Base-by-base conservation (phyloP, 2,888 invertebrate genomes). In the Aphidoletes aphidimyza region DNA sequence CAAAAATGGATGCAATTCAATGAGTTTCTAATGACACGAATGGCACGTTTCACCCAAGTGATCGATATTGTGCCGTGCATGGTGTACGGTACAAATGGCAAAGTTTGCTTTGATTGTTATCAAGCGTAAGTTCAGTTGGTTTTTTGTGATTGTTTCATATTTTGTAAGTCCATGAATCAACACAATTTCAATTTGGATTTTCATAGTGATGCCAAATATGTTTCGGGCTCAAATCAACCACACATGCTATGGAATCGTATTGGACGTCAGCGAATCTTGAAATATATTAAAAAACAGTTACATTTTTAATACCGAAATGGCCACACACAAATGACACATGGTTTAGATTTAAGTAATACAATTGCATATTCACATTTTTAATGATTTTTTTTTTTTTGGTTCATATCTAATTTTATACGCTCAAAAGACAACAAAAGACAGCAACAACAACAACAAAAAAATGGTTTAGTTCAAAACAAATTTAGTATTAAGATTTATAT, bases 41-140 rank as follows among this genome's bases (percentile, higher is more conserved):
- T 83, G 85, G 11, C 1, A 26, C 9, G 0, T 30, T 26, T 11
- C 17, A 88, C 19, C n/a, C 86, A 87, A 6, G 88, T 89, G 17
- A 88, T 90, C 34, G 90, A 90, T 86, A 83, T 83, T 88, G 89
- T 85, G 88, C 88, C 87, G 86, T 87, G 42, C 88, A 89, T 86
- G 87, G 89, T 86, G 86, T 37, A 8, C 22, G 86, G n/a, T 89
- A 88, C 86, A 88, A 88, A 22, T 85, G 87, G 88, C 69, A 86
- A 88, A 6, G 88, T 88, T 0, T 86, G 88, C 9, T 90, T 89
- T 86, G 90, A 90, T 86, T 90, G 90, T 85, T 90, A 87, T 86
- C 90, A 90, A 85, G 87, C 87, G 90, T 90, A 86, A 88, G 88
- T 87, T n/a, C n/a, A n/a, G n/a, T n/a, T n/a, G n/a, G n/a, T n/a